These are phyloP conservation scores for Cactoblastis cactorum DNA, from an alignment of 2,888 invertebrate species.

Conservation along the genomic window DNA sequence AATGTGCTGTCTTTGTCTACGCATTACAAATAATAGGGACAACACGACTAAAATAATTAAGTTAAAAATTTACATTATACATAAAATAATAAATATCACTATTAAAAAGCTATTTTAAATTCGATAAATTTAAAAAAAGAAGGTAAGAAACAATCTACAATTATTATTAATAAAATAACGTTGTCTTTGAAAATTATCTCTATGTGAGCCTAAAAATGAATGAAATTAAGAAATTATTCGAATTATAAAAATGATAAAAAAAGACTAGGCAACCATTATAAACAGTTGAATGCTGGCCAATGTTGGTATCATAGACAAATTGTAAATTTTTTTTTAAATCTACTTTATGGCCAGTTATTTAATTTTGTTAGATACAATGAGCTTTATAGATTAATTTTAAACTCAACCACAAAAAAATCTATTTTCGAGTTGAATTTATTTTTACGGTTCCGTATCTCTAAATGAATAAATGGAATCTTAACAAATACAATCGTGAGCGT, in stretches of 20 bases:
- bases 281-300: not conserved
- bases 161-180: not conserved
- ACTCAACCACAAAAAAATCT: too few species aligned
- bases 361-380: not conserved
- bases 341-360: not conserved
- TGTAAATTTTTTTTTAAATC: not conserved
- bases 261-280: not conserved
- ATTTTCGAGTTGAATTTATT: too few species aligned
- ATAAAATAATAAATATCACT: too few species aligned
- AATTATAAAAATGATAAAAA: not conserved
- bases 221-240: constrained; percentile 1
- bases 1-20: too few species aligned
- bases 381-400: not conserved
- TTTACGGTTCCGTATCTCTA: too few species aligned
- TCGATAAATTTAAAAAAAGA: constrained; percentile 10
- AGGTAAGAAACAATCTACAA: constrained; percentile 1
- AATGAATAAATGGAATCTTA: too few species aligned
- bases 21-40: too few species aligned
- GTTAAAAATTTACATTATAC: not conserved
- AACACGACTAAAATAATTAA: not conserved
- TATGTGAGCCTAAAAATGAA: not conserved
- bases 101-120: constrained; percentile 3
- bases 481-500: too few species aligned
- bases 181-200: not conserved
- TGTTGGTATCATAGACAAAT: not conserved